A percentile compares a stretch with the other conserved stretches of the same genome.
phyloP scores from a whole-genome alignment of 2,797 vertebrate species.

The Nannoperca obscura region DNA sequence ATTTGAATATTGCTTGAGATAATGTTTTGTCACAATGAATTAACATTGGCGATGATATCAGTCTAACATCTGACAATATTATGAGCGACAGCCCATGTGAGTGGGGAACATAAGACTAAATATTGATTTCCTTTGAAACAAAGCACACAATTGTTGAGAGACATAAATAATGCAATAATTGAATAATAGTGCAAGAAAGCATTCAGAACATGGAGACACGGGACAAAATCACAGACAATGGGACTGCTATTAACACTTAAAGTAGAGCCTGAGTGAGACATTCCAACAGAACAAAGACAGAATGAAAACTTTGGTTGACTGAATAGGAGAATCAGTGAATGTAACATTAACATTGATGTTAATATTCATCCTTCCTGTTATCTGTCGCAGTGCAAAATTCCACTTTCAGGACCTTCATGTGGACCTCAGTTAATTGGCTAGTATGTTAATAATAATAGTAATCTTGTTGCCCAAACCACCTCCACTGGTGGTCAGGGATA shows the following conservation, averaged over 20 bases:
- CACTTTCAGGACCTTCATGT: background rate
- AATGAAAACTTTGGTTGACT: conserved; percentile 48
- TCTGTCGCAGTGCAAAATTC: background rate
- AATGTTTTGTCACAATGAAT: background rate
- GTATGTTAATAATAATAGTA: background rate
- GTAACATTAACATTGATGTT: conserved; percentile 42
- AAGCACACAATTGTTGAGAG: conserved; percentile 44
- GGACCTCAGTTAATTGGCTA: background rate
- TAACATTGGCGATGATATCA: conserved; percentile 29
- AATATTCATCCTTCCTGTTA: conserved; percentile 16
- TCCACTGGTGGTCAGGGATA: background rate
- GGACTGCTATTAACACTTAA: conserved; percentile 41
- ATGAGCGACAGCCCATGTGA: conserved; percentile 37
- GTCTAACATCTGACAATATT: conserved; percentile 43
- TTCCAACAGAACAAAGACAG: conserved; percentile 50
- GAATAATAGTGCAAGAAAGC: conserved; percentile 78
- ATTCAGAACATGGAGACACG: conserved; percentile 50
- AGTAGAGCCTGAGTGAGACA: conserved; percentile 68
- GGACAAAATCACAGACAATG: conserved; percentile 58
- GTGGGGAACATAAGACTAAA: conserved; percentile 38
- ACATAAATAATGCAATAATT: conserved; percentile 76
- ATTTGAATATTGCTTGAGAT: background rate
- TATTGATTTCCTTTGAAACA: conserved; percentile 50
- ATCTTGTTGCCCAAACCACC: background rate
- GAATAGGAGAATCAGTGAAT: conserved; percentile 53